Percentiles rank a stretch among this genome's conserved stretches.
Conservation (phyloP, 2,797 vertebrate genomes). For the Argya squamiceps region DNA sequence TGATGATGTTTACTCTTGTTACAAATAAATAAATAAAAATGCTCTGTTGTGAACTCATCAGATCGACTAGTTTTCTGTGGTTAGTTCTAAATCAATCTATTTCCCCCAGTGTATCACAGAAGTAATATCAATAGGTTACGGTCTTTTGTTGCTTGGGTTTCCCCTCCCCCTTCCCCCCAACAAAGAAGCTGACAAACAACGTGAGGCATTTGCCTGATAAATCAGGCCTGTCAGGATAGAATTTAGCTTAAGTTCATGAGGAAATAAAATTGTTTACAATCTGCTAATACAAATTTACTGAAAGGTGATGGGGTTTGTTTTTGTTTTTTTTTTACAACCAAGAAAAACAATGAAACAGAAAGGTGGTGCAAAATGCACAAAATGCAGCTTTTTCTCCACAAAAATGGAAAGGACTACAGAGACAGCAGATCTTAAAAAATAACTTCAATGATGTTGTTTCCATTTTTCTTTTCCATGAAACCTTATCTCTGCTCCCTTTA, state of each 20-base stretch:
- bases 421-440: background rate
- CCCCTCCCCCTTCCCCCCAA: slow-evolving; percentile 44
- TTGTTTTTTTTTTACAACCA: background rate
- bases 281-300: background rate
- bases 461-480: background rate
- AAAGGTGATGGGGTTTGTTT: background rate
- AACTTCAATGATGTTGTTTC: accelerated
- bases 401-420: background rate
- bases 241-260: background rate
- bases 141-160: slow-evolving; percentile 53
- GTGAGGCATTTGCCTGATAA: slow-evolving; percentile 16
- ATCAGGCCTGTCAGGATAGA: background rate
- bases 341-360: background rate
- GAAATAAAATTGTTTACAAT: slow-evolving; percentile 17
- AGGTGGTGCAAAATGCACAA: background rate
- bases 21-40: slow-evolving; percentile 56
- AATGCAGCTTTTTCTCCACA: background rate
- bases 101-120: background rate
- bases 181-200: slow-evolving; percentile 52
- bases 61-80: slow-evolving; percentile 42
- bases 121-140: slow-evolving; percentile 49
- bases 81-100: slow-evolving; percentile 44
- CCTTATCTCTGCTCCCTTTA: background rate
- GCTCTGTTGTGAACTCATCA: slow-evolving; percentile 31
- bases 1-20: slow-evolving; percentile 31